Percentiles rank a stretch among this genome's conserved stretches.
These are phyloP conservation scores for Epiblema foenella DNA, from an alignment of 2,888 invertebrate species.

Conservation along the genomic window DNA sequence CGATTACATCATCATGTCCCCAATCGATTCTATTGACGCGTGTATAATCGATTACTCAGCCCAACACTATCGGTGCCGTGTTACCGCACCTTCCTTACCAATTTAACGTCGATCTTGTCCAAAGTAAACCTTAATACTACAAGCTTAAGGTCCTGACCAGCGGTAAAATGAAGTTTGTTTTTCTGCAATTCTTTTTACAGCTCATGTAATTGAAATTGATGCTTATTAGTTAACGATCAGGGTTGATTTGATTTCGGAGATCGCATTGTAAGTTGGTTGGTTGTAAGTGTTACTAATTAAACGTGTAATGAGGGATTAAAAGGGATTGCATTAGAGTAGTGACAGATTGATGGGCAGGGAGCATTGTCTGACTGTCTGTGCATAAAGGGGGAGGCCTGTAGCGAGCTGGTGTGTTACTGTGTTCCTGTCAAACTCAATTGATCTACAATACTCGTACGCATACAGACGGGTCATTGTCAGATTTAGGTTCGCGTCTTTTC, in stretches of 20 bases:
- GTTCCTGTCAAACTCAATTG: not conserved
- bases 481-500: no score
- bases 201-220: slow-evolving; percentile 3
- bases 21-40: slow-evolving; percentile 65
- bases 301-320: slow-evolving; percentile 42
- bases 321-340: slow-evolving; percentile 37
- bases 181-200: not conserved
- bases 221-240: slow-evolving; percentile 6
- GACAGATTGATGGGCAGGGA: slow-evolving; percentile 37
- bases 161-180: slow-evolving; percentile 13
- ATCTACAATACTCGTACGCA: not conserved
- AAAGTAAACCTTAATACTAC: not conserved
- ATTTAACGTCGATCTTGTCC: not conserved
- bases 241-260: not conserved
- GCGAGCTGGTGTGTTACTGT: not conserved
- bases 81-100: slow-evolving; percentile 24
- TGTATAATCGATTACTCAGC: slow-evolving; percentile 70
- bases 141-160: not conserved
- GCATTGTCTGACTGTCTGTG: slow-evolving; percentile 14
- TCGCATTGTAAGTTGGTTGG: not conserved
- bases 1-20: slow-evolving; percentile 73
- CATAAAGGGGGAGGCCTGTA: not conserved
- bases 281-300: slow-evolving; percentile 42
- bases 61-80: slow-evolving; percentile 48
- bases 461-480: no score